Base-by-base conservation (phyloP, 2,113 vertebrate species). In the Myiopsitta monachus region DNA sequence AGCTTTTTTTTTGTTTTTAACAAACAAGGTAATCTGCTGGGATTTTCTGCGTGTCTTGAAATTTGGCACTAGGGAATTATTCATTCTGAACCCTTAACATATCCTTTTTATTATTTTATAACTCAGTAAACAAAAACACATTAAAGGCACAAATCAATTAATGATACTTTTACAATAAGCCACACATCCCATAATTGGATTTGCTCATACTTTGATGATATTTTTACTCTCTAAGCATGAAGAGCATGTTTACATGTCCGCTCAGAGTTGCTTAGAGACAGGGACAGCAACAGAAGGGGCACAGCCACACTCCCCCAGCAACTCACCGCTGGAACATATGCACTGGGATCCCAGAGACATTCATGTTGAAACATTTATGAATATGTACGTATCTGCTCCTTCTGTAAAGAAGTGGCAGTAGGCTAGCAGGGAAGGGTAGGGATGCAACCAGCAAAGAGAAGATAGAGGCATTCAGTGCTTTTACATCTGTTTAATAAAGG, bases 391-490 rank as follows among this genome's bases (percentile, higher is more conserved):
- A 12, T 18, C 31, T 2, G 0, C 18, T n/a, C 49, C 26, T 52
- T 10, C 47, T 30, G 44, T 28, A 27, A 18, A 31, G n/a, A n/a
- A 46, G 12, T 0, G 0, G 44, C 39, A 19, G 11, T 0, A 11
- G 22, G 28, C 4, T 2, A 24, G 21, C 13, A 69, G 27, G 15
- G 9, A 0, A 9, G 9, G 17, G 11, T 14, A 41, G 19, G 31
- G 27, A 33, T 23, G 14, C 41, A 33, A 12, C 39, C 43, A 46
- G 0, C 46, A n/a, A 11, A 23, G 23, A 33, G 5, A 51, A 12
- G 11, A 12, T 5, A 6, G 38, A 43, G 7, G 24, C 7, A 4
- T 23, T 75, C 36, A 14, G 24, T 23, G n/a, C 16, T 63, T 68
- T 49, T 43, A 2, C 6, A 27, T 19, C 9, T 36, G 30, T 46